Evolutionary conservation across 2,113 vertebrate genomes (phyloP), one percentile per base, ranked within the genome.

Genomic region (Rafetus swinhoei): DNA sequence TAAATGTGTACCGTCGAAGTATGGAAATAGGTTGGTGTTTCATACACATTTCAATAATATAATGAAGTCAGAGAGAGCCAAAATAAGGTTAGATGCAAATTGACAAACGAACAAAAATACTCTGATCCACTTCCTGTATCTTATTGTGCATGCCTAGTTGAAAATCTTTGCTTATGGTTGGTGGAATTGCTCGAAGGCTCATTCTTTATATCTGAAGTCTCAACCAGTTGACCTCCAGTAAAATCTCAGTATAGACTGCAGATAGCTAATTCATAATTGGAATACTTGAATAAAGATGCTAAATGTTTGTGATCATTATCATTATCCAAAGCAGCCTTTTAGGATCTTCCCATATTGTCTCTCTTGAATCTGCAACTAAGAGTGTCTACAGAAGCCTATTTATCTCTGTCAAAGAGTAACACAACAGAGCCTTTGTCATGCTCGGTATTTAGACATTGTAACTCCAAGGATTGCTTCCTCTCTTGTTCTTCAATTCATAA

Each of bases 311-410:
- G 76, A 39, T 39, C 39, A 39, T 74, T 86, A 39, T 39, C 39
- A 39, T 74, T 86, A 8, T 86, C 95, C 85, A 93, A 93, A 95
- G 87, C 87, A 85, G 69, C 95, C 94, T 95, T 95, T 87, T 96
- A 76, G 82, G 32, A 13, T 92, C 92, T 91, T 84, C 22, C 74
- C 87, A 55, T 59, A 59, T 32, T 69, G 45, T 39, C 39, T 86
- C 94, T 92, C 69, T 35, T 72, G n/a, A 74, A 74, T 89, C 84
- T 92, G 92, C 56, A 88, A 81, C 39, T 95, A 54, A 52, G 39
- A 89, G 76, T 85, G 90, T 25, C 50, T 90, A 32, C 22, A 85
- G 84, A 88, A 89, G 21, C 81, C 80, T 86, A 53, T 84, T 93
- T 21, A 87, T 74, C 7, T 79, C 52, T 76, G 59, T 54, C 15